Evolutionary conservation across 1,140 invertebrate species (phyloP).

Genomic region (Zophobas atratus): DNA sequence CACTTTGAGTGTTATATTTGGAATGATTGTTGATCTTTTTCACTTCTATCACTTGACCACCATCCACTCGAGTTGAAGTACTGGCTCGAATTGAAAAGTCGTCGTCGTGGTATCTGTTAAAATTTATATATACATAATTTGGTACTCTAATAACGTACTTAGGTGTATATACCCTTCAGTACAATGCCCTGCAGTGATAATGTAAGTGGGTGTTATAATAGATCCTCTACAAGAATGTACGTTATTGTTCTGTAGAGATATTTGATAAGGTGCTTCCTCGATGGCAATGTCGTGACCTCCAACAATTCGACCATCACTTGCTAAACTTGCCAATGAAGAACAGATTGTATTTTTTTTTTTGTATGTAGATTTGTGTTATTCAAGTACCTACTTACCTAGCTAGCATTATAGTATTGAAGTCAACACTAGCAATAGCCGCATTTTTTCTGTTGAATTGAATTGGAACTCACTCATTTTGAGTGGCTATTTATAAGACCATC

Average conservation of each 20-base stretch:
- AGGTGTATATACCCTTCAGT: constrained; percentile 62
- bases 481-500: no score
- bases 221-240: constrained; percentile 76
- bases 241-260: constrained; percentile 70
- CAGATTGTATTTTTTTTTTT: not conserved
- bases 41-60: constrained; percentile 40
- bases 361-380: no score
- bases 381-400: no score
- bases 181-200: constrained; percentile 79
- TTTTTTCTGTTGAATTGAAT: no score
- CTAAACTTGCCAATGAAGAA: not conserved
- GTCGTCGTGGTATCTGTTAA: not conserved
- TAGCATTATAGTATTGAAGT: no score
- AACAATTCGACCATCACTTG: constrained; percentile 71
- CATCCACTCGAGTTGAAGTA: constrained; percentile 6
- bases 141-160: not conserved
- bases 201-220: constrained; percentile 72
- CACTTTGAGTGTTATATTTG: not conserved
- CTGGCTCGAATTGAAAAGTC: constrained; percentile 20
- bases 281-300: constrained; percentile 74
- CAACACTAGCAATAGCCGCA: no score
- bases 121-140: not conserved
- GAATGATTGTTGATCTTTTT: constrained; percentile 25
- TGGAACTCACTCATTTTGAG: no score
- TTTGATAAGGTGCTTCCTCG: constrained; percentile 75